phyloP scores from a whole-genome alignment of 2,797 vertebrate genomes.

The Tadarida brasiliensis region DNA sequence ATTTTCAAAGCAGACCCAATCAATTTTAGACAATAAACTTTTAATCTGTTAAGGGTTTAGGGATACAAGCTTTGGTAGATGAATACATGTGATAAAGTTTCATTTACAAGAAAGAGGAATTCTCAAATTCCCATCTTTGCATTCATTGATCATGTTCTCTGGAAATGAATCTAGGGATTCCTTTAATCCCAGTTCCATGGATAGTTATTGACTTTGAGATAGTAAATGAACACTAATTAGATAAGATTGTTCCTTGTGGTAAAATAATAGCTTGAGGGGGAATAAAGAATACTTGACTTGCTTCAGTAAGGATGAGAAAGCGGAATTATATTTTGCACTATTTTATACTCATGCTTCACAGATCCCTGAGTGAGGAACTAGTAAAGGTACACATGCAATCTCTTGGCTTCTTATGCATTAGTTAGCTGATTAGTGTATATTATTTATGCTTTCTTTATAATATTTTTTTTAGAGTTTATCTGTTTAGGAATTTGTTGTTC shows the following conservation, averaged over 20 bases:
- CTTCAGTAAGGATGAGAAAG: constrained; percentile 58
- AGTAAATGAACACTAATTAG: constrained; percentile 82
- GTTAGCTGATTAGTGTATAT: background rate
- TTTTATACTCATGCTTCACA: constrained; percentile 54
- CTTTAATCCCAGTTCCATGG: constrained; percentile 68
- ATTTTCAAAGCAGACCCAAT: constrained; percentile 48
- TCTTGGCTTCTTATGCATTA: background rate
- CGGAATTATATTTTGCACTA: background rate
- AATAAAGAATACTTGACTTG: background rate
- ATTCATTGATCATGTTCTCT: constrained; percentile 74
- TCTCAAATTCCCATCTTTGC: constrained; percentile 62
- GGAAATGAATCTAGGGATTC: constrained; percentile 71
- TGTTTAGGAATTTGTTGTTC: constrained; percentile 3
- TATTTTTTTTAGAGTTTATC: background rate
- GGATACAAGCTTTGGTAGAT: constrained; percentile 37
- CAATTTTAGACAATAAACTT: constrained; percentile 62
- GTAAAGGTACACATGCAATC: background rate
- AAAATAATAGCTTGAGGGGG: constrained; percentile 58
- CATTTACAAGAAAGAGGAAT: constrained; percentile 29
- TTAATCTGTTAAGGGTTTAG: constrained; percentile 58
- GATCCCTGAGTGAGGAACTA: constrained; percentile 42
- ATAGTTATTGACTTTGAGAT: constrained; percentile 71
- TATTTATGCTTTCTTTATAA: background rate
- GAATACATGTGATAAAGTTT: constrained; percentile 54
- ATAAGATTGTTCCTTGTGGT: constrained; percentile 66